Base-by-base conservation (phyloP, 2,888 invertebrate genomes). In the Dermolepida albohirtum region DNA sequence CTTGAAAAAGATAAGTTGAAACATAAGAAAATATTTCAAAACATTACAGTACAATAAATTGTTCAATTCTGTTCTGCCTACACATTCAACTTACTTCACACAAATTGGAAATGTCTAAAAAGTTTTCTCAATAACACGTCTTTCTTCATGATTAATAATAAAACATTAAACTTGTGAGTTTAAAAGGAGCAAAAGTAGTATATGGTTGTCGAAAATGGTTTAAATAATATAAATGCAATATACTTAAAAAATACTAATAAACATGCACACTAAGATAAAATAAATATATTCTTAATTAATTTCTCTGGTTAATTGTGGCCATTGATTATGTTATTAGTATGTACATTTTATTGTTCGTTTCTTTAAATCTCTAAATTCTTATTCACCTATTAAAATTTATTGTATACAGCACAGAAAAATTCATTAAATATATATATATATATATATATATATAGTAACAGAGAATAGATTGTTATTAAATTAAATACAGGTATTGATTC, bases 111-210 rank as follows among this genome's bases (percentile, higher is more conserved):
- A 54, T 54, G 34, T 39, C 29, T 51, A 27, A 7, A 54, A n/a
- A 54, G 39, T 14, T 22, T 16, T 34, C 14, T 22, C 14, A 40
- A 62, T 27, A 62, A 22, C 14, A 17, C 43, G 14, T 16, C 17
- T 59, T 44, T 59, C 29, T 62, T 14, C 12, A 11, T 12, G 44
- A 22, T 43, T 57, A 43, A 43, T 44, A 64, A 27, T 64, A 64
- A 64, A 52, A 40, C 50, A 50, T 50, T 51, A 8, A 51, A 52
- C 40, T 52, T 40, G 50, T 50, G 51, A 43, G 49, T 64, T 64
- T 52, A 41, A 52, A n/a, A 41, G 50, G 40, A 64, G 52, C 64
- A 64, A 64, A 64, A 64, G 52, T 27, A 64, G 64, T 64, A 64
- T 51, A 52, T 39, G 41, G 5, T n/a, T 57, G 22, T 39, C 16